These are phyloP conservation scores for Parochlus steinenii DNA, from an alignment of 2,888 invertebrate genomes.

Conservation along the genomic window DNA sequence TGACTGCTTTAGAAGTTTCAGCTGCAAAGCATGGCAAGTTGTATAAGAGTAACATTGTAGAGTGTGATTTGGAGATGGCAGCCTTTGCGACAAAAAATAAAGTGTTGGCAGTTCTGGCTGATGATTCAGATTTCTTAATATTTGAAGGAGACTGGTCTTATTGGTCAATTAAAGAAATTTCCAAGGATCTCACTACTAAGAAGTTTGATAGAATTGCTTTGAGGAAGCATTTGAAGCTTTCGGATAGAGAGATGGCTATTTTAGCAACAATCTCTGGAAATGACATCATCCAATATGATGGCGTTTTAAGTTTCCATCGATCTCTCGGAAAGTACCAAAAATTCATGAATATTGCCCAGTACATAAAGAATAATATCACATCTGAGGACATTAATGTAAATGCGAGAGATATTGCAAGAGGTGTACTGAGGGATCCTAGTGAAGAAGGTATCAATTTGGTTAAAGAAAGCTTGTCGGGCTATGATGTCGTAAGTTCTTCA, in stretches of 20 bases:
- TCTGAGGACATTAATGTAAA: not conserved
- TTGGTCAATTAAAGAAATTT: too few relatives aligned
- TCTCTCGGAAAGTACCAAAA: not conserved
- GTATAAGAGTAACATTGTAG: too few relatives aligned
- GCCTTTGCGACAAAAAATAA: not conserved
- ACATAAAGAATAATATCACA: not conserved
- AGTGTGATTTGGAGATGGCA: constrained; percentile 4
- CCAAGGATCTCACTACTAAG: not conserved
- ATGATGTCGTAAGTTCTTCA: too few relatives aligned
- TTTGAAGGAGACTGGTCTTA: constrained; percentile 1
- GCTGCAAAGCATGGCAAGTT: too few relatives aligned
- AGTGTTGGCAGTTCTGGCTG: not conserved
- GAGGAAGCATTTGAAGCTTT: not conserved
- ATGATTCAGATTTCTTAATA: constrained; percentile 4
- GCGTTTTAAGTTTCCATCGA: not conserved
- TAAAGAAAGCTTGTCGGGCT: too few relatives aligned
- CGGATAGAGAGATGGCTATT: not conserved
- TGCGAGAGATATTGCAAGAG: too few relatives aligned
- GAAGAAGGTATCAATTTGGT: too few relatives aligned
- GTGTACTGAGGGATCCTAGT: too few relatives aligned
- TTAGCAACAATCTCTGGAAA: constrained; percentile 2
- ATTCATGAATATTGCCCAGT: not conserved
- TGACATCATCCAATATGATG: not conserved
- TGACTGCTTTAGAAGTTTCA: too few relatives aligned
- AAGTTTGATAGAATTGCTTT: not conserved